These are phyloP conservation scores for Scopus umbretta DNA, from an alignment of 2,113 vertebrate genomes.

Conservation along the genomic window DNA sequence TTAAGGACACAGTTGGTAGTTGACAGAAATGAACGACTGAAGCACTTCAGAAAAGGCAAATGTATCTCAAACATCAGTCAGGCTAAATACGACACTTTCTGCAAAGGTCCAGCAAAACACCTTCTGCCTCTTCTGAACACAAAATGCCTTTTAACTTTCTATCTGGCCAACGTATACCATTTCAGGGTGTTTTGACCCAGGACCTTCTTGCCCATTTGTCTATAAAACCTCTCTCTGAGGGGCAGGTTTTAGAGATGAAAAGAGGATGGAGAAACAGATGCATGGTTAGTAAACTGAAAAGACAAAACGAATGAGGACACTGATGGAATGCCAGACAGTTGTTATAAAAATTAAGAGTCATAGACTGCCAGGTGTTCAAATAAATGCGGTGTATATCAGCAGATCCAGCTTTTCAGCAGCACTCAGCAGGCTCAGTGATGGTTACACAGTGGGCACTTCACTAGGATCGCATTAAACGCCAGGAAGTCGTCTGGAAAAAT, in stretches of 20 bases:
- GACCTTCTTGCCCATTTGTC: neutral
- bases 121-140: neutral
- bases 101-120: neutral
- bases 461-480: neutral
- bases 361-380: neutral
- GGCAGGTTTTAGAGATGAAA: neutral
- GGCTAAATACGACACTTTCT: neutral
- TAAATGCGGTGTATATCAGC: neutral
- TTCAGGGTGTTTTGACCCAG: neutral
- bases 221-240: neutral
- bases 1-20: constrained; percentile 46
- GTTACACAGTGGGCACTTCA: neutral
- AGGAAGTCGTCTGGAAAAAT: neutral
- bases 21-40: neutral
- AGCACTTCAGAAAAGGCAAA: constrained; percentile 43
- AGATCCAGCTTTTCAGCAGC: neutral
- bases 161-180: neutral
- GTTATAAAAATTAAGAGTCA: neutral
- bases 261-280: neutral
- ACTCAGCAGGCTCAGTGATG: neutral
- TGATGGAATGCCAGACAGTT: neutral
- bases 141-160: neutral
- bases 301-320: neutral
- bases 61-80: neutral
- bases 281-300: neutral